Conservation (phyloP, 2,888 invertebrate species). For the Luperina testacea region DNA sequence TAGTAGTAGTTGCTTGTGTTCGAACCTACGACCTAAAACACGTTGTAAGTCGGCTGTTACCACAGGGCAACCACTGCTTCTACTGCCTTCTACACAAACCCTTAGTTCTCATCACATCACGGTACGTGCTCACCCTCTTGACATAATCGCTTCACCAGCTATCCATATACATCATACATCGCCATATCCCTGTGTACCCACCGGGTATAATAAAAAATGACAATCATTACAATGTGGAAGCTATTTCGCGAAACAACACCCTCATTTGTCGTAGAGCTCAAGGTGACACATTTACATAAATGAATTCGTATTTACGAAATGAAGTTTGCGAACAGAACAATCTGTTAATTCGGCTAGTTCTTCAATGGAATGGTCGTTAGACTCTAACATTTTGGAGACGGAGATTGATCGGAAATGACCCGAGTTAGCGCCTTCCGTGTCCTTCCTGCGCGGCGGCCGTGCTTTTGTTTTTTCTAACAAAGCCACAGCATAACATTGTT, state of each 20-base stretch:
- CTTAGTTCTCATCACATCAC: background rate
- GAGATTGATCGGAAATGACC: slow-evolving; percentile 73
- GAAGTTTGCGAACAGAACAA: slow-evolving; percentile 20
- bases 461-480: slow-evolving; percentile 52
- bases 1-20: background rate
- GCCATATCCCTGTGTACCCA: background rate
- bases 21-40: too few relatives aligned
- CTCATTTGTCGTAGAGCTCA: slow-evolving; percentile 10
- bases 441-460: slow-evolving; percentile 28
- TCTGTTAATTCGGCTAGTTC: slow-evolving; percentile 48
- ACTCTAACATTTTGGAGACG: slow-evolving; percentile 57
- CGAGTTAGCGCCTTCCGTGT: slow-evolving; percentile 64
- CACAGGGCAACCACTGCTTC: too few relatives aligned
- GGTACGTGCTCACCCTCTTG: background rate
- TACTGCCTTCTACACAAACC: background rate
- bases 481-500: slow-evolving; percentile 2
- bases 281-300: slow-evolving; percentile 35
- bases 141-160: slow-evolving; percentile 4
- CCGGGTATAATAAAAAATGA: slow-evolving; percentile 12
- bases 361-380: slow-evolving; percentile 39
- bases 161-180: too few relatives aligned
- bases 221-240: background rate
- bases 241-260: background rate
- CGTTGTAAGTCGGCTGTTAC: background rate
- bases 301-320: slow-evolving; percentile 39